Evolutionary conservation across 2,797 vertebrate species (phyloP).

Genomic region (Syndactyla subalaris): DNA sequence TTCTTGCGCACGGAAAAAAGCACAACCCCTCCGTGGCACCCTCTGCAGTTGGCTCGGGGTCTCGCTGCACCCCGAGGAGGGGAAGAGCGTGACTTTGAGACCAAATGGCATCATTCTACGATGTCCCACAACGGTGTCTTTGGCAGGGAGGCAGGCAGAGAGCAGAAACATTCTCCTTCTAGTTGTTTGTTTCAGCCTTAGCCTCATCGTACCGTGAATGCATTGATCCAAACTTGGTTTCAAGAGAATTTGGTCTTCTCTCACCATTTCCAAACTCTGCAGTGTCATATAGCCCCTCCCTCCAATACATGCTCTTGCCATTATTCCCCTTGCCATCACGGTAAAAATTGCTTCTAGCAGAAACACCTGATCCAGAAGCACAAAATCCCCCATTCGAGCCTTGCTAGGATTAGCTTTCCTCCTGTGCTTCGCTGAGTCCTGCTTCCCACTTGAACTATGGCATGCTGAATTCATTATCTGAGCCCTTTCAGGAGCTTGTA

Average conservation of each 20-base stretch:
- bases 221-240: neutral
- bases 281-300: neutral
- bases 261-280: neutral
- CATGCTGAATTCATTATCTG: neutral
- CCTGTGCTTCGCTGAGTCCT: neutral
- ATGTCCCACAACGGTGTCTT: neutral
- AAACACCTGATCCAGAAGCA: neutral
- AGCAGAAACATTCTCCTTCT: neutral
- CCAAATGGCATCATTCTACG: neutral
- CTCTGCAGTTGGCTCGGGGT: neutral
- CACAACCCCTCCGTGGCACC: neutral
- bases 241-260: neutral
- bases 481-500: neutral
- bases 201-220: neutral
- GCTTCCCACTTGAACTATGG: neutral
- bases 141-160: neutral
- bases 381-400: neutral
- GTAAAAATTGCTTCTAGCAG: neutral
- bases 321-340: neutral
- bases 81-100: neutral
- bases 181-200: neutral
- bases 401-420: neutral
- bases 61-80: neutral
- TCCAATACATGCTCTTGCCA: accelerated
- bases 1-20: neutral